Conservation (phyloP, 2,113 vertebrate genomes). For the Istiophorus platypterus region DNA sequence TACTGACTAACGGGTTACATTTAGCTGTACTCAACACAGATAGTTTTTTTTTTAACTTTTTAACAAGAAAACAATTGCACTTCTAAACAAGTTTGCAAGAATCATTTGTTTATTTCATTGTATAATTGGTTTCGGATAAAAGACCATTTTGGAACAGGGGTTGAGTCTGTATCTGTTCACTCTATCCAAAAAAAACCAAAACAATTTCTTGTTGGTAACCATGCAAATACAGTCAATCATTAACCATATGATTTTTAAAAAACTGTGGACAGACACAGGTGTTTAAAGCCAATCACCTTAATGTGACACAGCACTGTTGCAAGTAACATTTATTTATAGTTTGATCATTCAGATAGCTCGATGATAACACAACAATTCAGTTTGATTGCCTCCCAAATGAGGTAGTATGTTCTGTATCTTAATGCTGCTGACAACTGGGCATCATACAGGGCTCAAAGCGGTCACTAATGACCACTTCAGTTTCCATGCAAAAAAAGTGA, state of each 20-base stretch:
- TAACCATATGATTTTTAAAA: slow-evolving; percentile 48
- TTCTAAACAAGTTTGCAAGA: neutral
- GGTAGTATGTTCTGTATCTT: neutral
- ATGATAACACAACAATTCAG: neutral
- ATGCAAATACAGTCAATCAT: slow-evolving; percentile 47
- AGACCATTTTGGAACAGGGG: neutral
- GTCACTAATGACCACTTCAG: slow-evolving; percentile 27
- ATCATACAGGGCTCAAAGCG: slow-evolving; percentile 10
- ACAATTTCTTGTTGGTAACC: neutral
- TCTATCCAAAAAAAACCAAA: neutral
- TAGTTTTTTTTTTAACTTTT: no score
- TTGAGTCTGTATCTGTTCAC: neutral
- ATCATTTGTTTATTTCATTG: neutral
- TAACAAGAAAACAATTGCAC: neutral
- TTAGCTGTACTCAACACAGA: neutral
- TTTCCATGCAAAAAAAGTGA: slow-evolving; percentile 33
- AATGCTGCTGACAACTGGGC: neutral
- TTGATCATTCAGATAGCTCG: neutral
- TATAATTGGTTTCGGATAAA: neutral
- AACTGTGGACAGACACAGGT: slow-evolving; percentile 9
- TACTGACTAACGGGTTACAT: neutral
- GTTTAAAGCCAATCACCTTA: slow-evolving; percentile 15
- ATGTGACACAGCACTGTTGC: neutral
- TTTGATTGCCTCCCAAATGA: slow-evolving; percentile 27
- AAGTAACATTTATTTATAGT: slow-evolving; percentile 30